A percentile compares a stretch with the other conserved stretches of the same genome.
phyloP scores from a whole-genome alignment of 2,113 vertebrate genomes.

The Phoenicopterus ruber region DNA sequence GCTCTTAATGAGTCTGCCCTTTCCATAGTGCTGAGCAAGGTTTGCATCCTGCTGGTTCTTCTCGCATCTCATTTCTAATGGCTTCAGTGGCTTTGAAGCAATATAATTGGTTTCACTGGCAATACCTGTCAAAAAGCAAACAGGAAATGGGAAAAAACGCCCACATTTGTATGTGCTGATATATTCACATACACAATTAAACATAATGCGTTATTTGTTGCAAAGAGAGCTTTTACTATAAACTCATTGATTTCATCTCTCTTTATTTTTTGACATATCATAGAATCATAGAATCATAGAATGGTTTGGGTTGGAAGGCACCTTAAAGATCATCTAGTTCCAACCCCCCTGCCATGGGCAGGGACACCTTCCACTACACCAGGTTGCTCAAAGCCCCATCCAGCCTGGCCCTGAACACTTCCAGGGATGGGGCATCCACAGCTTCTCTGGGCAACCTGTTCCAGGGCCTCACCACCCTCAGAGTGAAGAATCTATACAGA shows the following conservation, averaged over 20 bases:
- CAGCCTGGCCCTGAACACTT: too few relatives aligned
- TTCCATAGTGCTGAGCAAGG: not conserved
- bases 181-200: not conserved
- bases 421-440: too few relatives aligned
- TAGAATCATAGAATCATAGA: too few relatives aligned
- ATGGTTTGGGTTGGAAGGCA: too few relatives aligned
- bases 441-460: too few relatives aligned
- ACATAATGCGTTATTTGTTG: not conserved
- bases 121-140: not conserved
- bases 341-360: too few relatives aligned
- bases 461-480: too few relatives aligned
- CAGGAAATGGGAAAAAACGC: not conserved
- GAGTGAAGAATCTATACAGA: not conserved
- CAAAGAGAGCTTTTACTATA: not conserved
- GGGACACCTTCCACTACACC: too few relatives aligned
- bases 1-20: conserved; percentile 16
- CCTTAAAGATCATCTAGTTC: too few relatives aligned
- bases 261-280: not conserved
- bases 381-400: too few relatives aligned
- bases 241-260: not conserved
- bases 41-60: not conserved
- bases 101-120: not conserved
- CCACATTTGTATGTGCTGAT: not conserved
- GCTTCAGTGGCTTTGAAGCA: not conserved
- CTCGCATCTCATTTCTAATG: not conserved